Evolutionary conservation across 2,888 invertebrate species (phyloP), one percentile per base, ranked within the genome.

Genomic region (Lingula anatina): DNA sequence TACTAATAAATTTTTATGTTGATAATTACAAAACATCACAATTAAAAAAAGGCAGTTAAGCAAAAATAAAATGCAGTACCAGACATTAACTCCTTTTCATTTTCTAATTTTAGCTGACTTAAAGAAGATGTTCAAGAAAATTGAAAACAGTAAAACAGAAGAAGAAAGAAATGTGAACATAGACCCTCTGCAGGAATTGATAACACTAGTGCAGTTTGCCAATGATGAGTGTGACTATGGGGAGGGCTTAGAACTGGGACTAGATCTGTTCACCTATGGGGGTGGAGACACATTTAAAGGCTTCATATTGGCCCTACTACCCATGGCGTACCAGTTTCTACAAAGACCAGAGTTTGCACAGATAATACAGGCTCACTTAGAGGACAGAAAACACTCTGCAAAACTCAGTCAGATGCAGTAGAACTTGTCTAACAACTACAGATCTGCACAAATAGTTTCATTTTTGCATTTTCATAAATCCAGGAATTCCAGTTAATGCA

Each of bases 151-250:
- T 35, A 69, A 73, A 53, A 81, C 79, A 3, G 81, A 85, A 24
- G 79, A 78, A 12, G 84, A 86, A 55, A 84, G 83, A 61, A 79
- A 82, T 52, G 80, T 79, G 44, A 77, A 83, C 27, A 79, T 88
- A 52, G 84, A 86, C 23, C 83, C 86, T 26, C 61, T 95, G 3
- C 89, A 91, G 64, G 88, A 90, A 49, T 79, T 91, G 1, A 83
- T 92, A 53, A 90, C 88, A 3, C 85, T 85, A 49, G 86, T 90
- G 5, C 88, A 85, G 73, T 90, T 91, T 73, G 96, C 95, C 0
- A 85, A 89, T 49, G 96, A 96, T 70, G 96, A 97, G 75, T 88
- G 89, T 70, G 95, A 96, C 75, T 95, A 92, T 78, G 96, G 94
- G 0, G 92, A 91, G 47, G 88, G 91, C 0, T 76, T 96, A 2